Conservation (phyloP, 2,888 invertebrate species). For the Eledona agricola region DNA sequence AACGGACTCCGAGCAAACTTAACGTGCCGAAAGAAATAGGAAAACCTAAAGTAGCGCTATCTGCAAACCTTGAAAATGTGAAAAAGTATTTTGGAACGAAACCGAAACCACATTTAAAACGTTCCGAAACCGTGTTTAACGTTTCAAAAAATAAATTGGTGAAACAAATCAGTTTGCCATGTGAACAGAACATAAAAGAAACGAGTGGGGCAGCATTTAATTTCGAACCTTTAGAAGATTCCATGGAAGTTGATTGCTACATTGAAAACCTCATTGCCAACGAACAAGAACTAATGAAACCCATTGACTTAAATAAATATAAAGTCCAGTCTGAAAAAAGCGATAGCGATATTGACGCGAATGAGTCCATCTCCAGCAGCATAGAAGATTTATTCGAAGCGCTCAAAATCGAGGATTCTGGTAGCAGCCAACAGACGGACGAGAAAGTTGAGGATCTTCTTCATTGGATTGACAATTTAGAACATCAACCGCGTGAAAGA, state of each 20-base stretch:
- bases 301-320: constrained; percentile 53
- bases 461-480: constrained; percentile 60
- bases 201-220: constrained; percentile 50
- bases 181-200: constrained; percentile 44
- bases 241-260: constrained; percentile 59
- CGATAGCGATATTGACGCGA: constrained; percentile 47
- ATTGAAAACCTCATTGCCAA: constrained; percentile 60
- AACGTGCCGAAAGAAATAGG: constrained; percentile 58
- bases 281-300: constrained; percentile 60
- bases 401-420: constrained; percentile 54
- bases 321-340: constrained; percentile 35
- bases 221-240: constrained; percentile 60
- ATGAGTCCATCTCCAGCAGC: constrained; percentile 53
- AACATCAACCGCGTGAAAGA: constrained; percentile 55
- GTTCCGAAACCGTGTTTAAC: constrained; percentile 45
- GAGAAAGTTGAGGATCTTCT: constrained; percentile 61
- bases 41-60: constrained; percentile 60
- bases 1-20: constrained; percentile 61
- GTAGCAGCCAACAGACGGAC: constrained; percentile 46
- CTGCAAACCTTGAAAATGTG: constrained; percentile 52
- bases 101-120: constrained; percentile 42
- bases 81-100: constrained; percentile 60
- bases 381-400: constrained; percentile 62
- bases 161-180: constrained; percentile 55
- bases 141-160: constrained; percentile 38